Percentiles rank a stretch among this genome's conserved stretches.
Evolutionary conservation across 2,888 invertebrate species (phyloP).

Genomic region (Archips xylosteana): DNA sequence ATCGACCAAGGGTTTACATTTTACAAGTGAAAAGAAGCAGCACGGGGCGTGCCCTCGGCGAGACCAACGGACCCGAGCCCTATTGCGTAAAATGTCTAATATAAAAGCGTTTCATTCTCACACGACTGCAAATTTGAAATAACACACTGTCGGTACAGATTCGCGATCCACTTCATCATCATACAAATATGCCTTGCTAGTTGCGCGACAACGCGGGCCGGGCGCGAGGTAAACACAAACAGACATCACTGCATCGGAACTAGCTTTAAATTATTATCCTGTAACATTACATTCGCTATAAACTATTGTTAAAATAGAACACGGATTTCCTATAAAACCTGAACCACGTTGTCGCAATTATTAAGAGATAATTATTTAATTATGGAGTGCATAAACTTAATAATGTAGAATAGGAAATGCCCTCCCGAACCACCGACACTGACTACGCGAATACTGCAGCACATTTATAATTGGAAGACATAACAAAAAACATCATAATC

Average conservation of each 20-base stretch:
- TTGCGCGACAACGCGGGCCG: conserved; percentile 25
- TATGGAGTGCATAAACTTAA: conserved; percentile 81
- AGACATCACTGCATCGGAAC: conserved; percentile 24
- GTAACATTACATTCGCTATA: conserved; percentile 32
- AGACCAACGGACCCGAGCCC: conserved; percentile 63
- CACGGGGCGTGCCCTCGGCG: conserved; percentile 15
- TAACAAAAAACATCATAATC: conserved; percentile 48
- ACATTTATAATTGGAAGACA: conserved; percentile 62
- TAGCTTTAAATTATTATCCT: conserved; percentile 27
- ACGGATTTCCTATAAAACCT: conserved; percentile 34
- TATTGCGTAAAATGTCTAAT: conserved; percentile 66
- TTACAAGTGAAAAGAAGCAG: not conserved
- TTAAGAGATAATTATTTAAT: conserved; percentile 59
- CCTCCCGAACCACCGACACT: conserved; percentile 67
- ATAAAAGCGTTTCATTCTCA: conserved; percentile 78
- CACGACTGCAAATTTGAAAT: conserved; percentile 65
- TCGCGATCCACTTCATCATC: conserved; percentile 53
- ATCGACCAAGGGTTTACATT: not conserved
- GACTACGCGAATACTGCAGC: conserved; percentile 68
- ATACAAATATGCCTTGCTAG: conserved; percentile 22
- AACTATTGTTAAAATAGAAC: conserved; percentile 31
- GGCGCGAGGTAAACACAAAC: conserved; percentile 33
- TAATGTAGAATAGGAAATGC: conserved; percentile 81
- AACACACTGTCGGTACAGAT: conserved; percentile 62
- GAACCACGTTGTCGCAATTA: conserved; percentile 32